These are phyloP conservation scores for Hydraecia micacea DNA, from an alignment of 2,888 invertebrate genomes.

Conservation along the genomic window DNA sequence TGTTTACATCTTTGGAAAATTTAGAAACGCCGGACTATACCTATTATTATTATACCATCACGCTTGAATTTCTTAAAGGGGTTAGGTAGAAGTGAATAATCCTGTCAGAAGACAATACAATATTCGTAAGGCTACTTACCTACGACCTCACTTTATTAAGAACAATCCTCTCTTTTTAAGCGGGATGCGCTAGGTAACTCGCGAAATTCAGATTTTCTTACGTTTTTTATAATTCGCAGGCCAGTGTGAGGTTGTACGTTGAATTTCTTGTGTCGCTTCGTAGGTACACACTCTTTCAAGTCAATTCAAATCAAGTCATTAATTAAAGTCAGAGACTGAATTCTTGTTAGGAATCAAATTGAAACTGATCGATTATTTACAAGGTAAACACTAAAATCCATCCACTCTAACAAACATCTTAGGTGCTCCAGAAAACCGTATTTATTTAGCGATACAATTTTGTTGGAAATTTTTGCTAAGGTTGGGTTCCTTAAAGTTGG, in stretches of 20 bases:
- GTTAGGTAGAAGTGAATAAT: background rate
- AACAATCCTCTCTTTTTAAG: background rate
- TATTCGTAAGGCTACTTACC: background rate
- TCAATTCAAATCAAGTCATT: too few relatives aligned
- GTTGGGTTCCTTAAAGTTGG: too few relatives aligned
- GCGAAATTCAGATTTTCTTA: too few relatives aligned
- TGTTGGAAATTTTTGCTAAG: background rate
- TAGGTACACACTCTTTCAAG: too few relatives aligned
- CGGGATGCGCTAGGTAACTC: too few relatives aligned
- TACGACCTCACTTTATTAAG: background rate
- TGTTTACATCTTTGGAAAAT: too few relatives aligned
- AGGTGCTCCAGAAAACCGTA: constrained; percentile 1
- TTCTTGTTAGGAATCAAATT: constrained; percentile 18
- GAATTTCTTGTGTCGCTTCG: too few relatives aligned
- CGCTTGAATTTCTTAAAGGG: background rate
- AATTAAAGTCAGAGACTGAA: background rate
- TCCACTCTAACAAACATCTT: constrained; percentile 31
- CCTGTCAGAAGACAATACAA: background rate
- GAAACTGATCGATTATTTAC: constrained; percentile 1
- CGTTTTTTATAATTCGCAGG: too few relatives aligned
- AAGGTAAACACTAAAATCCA: constrained; percentile 27
- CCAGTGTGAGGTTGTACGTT: too few relatives aligned
- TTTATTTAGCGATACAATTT: constrained; percentile 17
- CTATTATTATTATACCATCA: background rate
- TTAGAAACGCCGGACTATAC: too few relatives aligned